These are phyloP conservation scores for Penaeus monodon DNA, from an alignment of 2,888 invertebrate species.

Conservation along the genomic window DNA sequence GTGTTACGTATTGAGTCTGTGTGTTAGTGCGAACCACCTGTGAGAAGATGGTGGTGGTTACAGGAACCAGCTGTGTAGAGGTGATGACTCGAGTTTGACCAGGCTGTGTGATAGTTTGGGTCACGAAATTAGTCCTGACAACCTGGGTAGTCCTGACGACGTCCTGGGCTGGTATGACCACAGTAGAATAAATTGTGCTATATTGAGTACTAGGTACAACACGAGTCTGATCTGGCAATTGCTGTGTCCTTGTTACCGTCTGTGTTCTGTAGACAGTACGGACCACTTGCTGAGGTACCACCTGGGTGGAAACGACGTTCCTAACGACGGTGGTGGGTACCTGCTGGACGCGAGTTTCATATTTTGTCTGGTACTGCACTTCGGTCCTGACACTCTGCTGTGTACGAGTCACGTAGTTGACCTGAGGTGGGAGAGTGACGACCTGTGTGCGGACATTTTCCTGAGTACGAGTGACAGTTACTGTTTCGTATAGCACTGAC, in stretches of 20 bases:
- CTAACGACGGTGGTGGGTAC: slow-evolving; percentile 46
- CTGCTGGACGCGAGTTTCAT: slow-evolving; percentile 40
- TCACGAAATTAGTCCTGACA: slow-evolving; percentile 47
- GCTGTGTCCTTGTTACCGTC: slow-evolving; percentile 38
- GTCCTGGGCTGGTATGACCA: slow-evolving; percentile 27
- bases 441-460: slow-evolving; percentile 47
- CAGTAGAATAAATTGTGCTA: slow-evolving; percentile 43
- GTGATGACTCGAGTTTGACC: slow-evolving; percentile 45
- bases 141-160: slow-evolving; percentile 35
- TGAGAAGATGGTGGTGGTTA: slow-evolving; percentile 52
- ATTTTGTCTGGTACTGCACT: slow-evolving; percentile 43
- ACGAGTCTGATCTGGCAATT: slow-evolving; percentile 43
- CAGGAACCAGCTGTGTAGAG: slow-evolving; percentile 42
- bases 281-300: slow-evolving; percentile 41
- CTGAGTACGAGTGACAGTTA: slow-evolving; percentile 34
- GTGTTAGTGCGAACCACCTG: slow-evolving; percentile 39
- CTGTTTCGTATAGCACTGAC: slow-evolving; percentile 34
- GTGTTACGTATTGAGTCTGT: slow-evolving; percentile 44
- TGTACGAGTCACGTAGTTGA: slow-evolving; percentile 51
- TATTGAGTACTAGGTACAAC: slow-evolving; percentile 47
- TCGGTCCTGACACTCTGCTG: slow-evolving; percentile 42
- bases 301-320: slow-evolving; percentile 45
- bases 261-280: slow-evolving; percentile 51
- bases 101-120: slow-evolving; percentile 49
- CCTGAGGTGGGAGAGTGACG: slow-evolving; percentile 44